Base-by-base conservation (phyloP, 2,888 invertebrate species). In the Anagyrus pseudococci region DNA sequence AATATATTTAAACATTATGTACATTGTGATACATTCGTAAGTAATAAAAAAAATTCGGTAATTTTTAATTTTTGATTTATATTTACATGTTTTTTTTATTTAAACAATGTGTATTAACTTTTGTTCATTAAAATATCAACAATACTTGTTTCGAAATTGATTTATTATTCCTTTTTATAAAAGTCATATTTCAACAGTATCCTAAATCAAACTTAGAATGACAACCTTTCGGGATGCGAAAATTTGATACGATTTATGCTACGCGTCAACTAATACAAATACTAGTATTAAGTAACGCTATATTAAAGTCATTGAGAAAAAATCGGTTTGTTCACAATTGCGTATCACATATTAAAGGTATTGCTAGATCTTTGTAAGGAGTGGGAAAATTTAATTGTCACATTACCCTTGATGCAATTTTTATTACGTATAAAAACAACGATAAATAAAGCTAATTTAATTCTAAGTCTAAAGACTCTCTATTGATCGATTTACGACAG, bases 1-100 rank as follows among this genome's bases (percentile, higher is more conserved):
- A 66, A 67, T 67, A 67, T 66, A 59, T 58, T 53, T 55, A 60
- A 64, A 66, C 61, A 64, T 66, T 67, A 67, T 67, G 43, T 67
- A 67, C 67, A 67, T 57, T 47, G 46, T 67, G 57, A 59, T 57
- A 58, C 46, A 57, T 60, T 66, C 37, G 25, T 17, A 15, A 10
- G 37, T 47, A 56, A 41, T 46, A 29, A 33, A 62, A 57, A 63
- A 62, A 60, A 58, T 52, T 56, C 56, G 37, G 43, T 52, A 59
- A 47, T n/a, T 15, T 8, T 4, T 41, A 41, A 8, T 33, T 33
- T 22, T 58, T 59, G 55, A 29, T 56, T 56, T 41, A 49, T 66
- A 63, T 66, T 44, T 66, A 63, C 60, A 66, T 23, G 33, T 54
- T n/a, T 26, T 13, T 55, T 66, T 59, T 33, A n/a, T n/a, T n/a